These are phyloP conservation scores for Anabacerthia variegaticeps DNA, from an alignment of 2,797 vertebrate species.

Conservation along the genomic window DNA sequence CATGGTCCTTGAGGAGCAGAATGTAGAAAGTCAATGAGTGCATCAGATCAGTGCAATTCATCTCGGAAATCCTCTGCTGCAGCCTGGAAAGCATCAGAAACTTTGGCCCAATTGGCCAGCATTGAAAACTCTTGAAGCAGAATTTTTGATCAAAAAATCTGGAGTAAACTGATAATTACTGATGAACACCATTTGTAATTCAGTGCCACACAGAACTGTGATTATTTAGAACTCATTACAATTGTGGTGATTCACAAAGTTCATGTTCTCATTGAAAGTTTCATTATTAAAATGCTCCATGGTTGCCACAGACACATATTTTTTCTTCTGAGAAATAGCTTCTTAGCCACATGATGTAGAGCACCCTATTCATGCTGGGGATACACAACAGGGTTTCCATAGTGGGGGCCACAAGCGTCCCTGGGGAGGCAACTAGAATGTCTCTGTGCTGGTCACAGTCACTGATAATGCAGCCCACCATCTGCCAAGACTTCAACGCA, in stretches of 20 bases:
- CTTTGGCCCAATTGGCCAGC: rapidly evolving
- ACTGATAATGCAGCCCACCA: rapidly evolving
- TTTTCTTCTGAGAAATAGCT: background rate
- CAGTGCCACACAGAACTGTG: background rate
- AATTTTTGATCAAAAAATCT: background rate
- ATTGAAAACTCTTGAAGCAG: background rate
- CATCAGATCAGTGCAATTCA: background rate
- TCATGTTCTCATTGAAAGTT: background rate
- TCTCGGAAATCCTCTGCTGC: background rate
- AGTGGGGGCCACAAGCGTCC: rapidly evolving
- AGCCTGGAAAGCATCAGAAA: background rate
- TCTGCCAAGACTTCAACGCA: background rate
- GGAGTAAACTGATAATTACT: background rate
- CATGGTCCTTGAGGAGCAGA: background rate
- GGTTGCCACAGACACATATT: background rate
- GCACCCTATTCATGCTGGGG: rapidly evolving
- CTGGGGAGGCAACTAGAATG: background rate
- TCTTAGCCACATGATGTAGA: background rate
- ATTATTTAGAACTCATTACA: background rate
- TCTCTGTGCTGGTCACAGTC: background rate
- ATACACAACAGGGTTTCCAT: rapidly evolving
- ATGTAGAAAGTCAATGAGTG: background rate
- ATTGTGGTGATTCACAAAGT: background rate
- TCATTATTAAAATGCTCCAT: background rate
- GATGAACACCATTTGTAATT: background rate